phyloP scores from a whole-genome alignment of 2,797 vertebrate species.

The Cygnus olor region DNA sequence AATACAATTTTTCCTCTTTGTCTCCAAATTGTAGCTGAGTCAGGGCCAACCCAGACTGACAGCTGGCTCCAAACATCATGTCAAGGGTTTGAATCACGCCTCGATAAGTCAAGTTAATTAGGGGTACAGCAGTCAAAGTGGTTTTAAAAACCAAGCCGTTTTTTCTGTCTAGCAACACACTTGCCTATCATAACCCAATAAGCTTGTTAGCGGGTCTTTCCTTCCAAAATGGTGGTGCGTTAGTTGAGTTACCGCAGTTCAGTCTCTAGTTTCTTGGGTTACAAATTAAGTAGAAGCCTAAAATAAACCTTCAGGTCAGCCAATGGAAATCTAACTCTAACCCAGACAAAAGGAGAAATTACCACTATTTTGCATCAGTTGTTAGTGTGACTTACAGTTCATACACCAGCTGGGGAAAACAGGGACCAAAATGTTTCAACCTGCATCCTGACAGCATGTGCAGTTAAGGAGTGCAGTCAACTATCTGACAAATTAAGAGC shows the following conservation, averaged over 20 bases:
- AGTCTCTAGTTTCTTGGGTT: background rate
- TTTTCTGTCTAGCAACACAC: background rate
- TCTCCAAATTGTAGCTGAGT: background rate
- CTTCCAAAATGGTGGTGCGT: background rate
- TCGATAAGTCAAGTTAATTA: background rate
- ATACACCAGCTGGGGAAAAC: background rate
- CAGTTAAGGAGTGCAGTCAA: background rate
- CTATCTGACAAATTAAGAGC: slow-evolving; percentile 36
- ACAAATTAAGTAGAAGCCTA: background rate
- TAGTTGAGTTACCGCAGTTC: background rate
- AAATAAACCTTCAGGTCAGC: background rate
- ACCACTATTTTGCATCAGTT: background rate
- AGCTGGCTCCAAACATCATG: background rate
- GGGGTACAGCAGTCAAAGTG: background rate
- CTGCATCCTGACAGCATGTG: slow-evolving; percentile 6
- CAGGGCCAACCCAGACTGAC: background rate
- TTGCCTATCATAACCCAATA: background rate
- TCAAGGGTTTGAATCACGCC: background rate
- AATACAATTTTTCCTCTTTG: background rate
- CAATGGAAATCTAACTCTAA: background rate
- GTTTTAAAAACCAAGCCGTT: background rate
- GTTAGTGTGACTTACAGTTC: background rate
- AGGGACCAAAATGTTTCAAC: background rate
- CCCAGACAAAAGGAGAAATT: slow-evolving; percentile 23
- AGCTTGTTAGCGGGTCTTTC: background rate